Base-by-base conservation (phyloP, 1,140 invertebrate species). In the Drosophila ananassae region DNA sequence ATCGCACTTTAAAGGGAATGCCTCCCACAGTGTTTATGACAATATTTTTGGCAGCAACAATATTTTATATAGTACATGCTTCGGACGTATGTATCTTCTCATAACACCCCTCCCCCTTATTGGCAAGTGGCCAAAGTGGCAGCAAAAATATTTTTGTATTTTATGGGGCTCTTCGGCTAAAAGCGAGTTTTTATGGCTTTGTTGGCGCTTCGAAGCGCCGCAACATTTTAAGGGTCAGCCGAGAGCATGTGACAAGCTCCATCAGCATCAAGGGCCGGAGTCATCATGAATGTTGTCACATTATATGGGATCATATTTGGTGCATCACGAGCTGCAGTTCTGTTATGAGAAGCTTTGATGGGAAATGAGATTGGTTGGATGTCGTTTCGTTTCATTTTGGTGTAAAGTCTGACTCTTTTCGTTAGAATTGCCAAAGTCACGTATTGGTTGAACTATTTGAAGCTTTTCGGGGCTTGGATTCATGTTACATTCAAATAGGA, bases 1-100 rank as follows among this genome's bases (percentile, higher is more conserved):
- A 85, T 85, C 82, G 82, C 82, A 80, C 32, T 87, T 85, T 85
- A 78, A 85, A 85, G 64, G 67, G 74, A 57, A 75, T 75, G 55
- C 56, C 76, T 44, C 32, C 28, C 22, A 10, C 61, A 41, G 80
- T 75, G 78, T 78, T 85, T 85, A 87, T 85, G 81, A 75, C 82
- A 77, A 81, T 81, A 81, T 47, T 85, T 85, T 85, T 82, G 81
- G 81, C 81, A 75, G 53, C 54, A 60, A 60, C 63, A 62, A 80
- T 80, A 84, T 77, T 62, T 71, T 64, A 68, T 68, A 78, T 80
- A 71, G 37, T 25, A 17, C 39, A 34, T 62, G 44, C 17, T 25
- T 48, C 54, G 56, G 39, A 46, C 46, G 32, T 25, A 68, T 34
- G 24, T 68, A 68, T 46, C 30, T 12, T 22, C 37, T n/a, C 32